These are phyloP conservation scores for Lagopus leucura DNA, from an alignment of 2,113 vertebrate species.

Conservation along the genomic window DNA sequence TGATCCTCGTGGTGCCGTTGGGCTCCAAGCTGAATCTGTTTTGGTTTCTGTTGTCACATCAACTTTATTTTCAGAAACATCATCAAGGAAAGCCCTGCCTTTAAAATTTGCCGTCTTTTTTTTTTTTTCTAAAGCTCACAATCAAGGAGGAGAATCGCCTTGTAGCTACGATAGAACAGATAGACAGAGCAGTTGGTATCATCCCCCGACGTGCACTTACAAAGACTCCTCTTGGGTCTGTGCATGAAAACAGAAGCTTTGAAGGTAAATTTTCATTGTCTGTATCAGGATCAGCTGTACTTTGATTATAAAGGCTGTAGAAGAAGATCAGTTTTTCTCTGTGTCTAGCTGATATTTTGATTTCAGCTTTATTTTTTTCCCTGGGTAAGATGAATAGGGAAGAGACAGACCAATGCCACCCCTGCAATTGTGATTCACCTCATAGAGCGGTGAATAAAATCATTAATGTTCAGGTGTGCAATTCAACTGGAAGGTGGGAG, in stretches of 20 bases:
- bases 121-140: slow-evolving; percentile 37
- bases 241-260: slow-evolving; percentile 88
- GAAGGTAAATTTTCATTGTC: slow-evolving; percentile 79
- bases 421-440: background rate
- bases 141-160: slow-evolving; percentile 90
- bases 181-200: slow-evolving; percentile 87
- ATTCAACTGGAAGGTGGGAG: slow-evolving; percentile 12
- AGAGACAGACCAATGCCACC: background rate
- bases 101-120: slow-evolving; percentile 15
- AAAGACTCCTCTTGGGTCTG: slow-evolving; percentile 82
- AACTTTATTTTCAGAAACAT: background rate
- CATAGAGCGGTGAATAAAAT: background rate
- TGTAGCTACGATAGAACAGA: slow-evolving; percentile 82
- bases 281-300: background rate
- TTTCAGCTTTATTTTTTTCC: background rate
- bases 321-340: background rate
- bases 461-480: background rate
- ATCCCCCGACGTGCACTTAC: slow-evolving; percentile 88
- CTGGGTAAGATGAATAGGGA: background rate
- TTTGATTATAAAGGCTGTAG: slow-evolving; percentile 16
- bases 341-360: background rate
- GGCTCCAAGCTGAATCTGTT: background rate
- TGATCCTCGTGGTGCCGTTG: background rate
- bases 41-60: background rate
- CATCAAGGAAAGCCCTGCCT: background rate